phyloP scores from a whole-genome alignment of 2,797 vertebrate species.

The Cynodonichthys magdalenae region DNA sequence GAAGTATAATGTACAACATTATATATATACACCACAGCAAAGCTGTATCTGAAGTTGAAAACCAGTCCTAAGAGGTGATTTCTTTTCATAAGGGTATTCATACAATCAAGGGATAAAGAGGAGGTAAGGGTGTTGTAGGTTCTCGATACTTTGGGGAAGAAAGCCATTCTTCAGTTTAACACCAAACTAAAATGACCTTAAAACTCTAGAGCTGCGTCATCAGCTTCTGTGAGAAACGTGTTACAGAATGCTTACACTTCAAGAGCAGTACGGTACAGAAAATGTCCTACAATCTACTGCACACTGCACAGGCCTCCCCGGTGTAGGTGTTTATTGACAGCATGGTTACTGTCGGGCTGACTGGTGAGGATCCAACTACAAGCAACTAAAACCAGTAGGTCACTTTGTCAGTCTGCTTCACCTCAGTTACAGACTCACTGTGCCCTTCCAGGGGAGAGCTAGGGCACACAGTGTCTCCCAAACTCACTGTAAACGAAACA shows the following conservation, averaged over 20 bases:
- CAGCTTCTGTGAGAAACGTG: constrained; percentile 83
- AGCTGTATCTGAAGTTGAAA: constrained; percentile 98
- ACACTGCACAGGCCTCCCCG: constrained; percentile 96
- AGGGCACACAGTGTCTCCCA: constrained; percentile 90
- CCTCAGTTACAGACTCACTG: constrained; percentile 82
- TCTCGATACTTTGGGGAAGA: constrained; percentile 99
- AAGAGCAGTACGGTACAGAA: constrained; percentile 96
- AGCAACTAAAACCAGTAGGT: constrained; percentile 86
- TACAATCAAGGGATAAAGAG: constrained; percentile 99
- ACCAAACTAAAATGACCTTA: constrained; percentile 97
- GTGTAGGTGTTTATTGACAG: constrained; percentile 90
- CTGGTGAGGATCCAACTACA: constrained; percentile 86
- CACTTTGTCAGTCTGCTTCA: constrained; percentile 87
- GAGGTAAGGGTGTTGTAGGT: constrained; percentile 99
- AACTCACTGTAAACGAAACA: constrained; percentile 99
- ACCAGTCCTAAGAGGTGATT: constrained; percentile 99
- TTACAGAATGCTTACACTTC: constrained; percentile 96
- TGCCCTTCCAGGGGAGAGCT: constrained; percentile 83
- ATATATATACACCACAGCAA: constrained; percentile 99
- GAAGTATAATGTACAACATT: constrained; percentile 99
- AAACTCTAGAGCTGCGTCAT: constrained; percentile 91
- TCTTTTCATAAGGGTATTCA: constrained; percentile 93
- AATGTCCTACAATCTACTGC: constrained; percentile 98
- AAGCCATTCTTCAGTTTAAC: constrained; percentile 95
- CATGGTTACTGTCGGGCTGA: constrained; percentile 88